phyloP scores from a whole-genome alignment of 2,888 invertebrate species.

The Nezara viridula region DNA sequence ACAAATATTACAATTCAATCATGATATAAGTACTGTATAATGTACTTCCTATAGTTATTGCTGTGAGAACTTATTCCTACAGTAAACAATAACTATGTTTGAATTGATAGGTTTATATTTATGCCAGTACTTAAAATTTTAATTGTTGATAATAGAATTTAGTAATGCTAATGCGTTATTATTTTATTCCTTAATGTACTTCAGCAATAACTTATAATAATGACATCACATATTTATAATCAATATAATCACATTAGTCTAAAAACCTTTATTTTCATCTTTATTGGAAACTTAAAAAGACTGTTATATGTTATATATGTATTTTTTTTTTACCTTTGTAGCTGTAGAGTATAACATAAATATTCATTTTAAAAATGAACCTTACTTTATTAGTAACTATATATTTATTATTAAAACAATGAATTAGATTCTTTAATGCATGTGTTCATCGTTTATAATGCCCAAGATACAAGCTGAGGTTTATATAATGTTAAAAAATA shows the following conservation, averaged over 20 bases:
- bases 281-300: conserved; percentile 39
- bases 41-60: neutral
- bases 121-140: neutral
- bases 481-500: neutral
- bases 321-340: conserved; percentile 37
- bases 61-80: neutral
- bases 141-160: neutral
- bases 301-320: conserved; percentile 47
- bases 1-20: neutral
- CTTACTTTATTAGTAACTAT: conserved; percentile 22
- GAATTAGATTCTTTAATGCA: conserved; percentile 37
- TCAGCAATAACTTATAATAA: neutral
- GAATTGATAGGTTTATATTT: neutral
- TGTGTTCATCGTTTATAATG: conserved; percentile 49
- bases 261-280: conserved; percentile 11
- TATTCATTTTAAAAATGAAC: conserved; percentile 32
- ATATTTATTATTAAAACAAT: conserved; percentile 54
- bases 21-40: neutral
- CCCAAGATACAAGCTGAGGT: neutral
- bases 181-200: neutral
- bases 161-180: neutral
- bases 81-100: neutral
- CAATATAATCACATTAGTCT: conserved; percentile 20
- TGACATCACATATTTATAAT: conserved; percentile 31
- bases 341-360: conserved; percentile 45